phyloP scores from a whole-genome alignment of 2,888 invertebrate species.

The Dynastes tityus region DNA sequence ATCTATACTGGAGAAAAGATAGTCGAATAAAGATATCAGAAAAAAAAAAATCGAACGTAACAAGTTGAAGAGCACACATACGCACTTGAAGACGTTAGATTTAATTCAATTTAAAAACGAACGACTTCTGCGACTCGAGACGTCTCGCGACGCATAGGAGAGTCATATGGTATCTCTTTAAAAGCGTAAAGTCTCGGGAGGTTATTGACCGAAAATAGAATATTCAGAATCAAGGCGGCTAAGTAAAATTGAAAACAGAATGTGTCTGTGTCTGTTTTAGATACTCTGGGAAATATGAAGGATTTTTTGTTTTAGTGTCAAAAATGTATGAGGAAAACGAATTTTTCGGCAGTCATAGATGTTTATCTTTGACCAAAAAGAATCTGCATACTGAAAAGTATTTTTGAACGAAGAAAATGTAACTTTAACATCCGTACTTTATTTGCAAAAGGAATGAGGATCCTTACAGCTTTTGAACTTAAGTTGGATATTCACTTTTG shows the following conservation, averaged over 20 bases:
- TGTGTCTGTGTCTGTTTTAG: neutral
- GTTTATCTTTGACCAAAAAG: no score
- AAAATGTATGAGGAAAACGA: no score
- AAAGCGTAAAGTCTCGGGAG: slow-evolving; percentile 6
- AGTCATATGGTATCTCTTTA: slow-evolving; percentile 39
- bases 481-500: no score
- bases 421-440: no score
- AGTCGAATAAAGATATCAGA: neutral
- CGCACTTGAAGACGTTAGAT: slow-evolving; percentile 12
- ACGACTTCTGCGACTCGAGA: slow-evolving; percentile 3
- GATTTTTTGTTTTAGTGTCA: no score
- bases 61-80: neutral
- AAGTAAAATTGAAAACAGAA: slow-evolving; percentile 24
- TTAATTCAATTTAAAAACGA: slow-evolving; percentile 34
- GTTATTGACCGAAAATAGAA: slow-evolving; percentile 42
- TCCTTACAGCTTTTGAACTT: no score
- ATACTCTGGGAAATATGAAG: no score
- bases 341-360: no score
- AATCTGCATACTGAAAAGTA: no score
- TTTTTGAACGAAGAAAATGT: no score
- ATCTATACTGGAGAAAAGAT: neutral
- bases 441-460: no score
- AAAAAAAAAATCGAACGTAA: neutral
- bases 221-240: slow-evolving; percentile 3
- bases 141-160: neutral